Conservation (phyloP, 2,113 vertebrate species). For the Brevimyrus niger region DNA sequence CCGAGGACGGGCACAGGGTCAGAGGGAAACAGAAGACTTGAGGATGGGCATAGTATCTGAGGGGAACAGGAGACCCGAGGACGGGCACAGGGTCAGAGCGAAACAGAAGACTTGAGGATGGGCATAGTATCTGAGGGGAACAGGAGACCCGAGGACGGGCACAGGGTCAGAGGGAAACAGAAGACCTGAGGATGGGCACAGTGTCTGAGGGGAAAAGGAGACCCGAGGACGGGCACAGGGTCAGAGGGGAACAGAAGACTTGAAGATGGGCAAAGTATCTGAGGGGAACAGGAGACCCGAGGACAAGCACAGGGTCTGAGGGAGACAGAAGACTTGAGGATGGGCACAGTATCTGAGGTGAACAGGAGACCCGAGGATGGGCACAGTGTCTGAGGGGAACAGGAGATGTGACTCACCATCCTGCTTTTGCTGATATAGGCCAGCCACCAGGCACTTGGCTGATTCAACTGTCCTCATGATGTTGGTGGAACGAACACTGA, state of each 20-base stretch:
- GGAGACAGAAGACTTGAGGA: conserved; percentile 5
- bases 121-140: conserved; percentile 58
- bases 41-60: too few relatives aligned
- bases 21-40: neutral
- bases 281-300: conserved; percentile 19
- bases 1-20: too few relatives aligned
- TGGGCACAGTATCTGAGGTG: neutral
- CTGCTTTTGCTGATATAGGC: conserved; percentile 82
- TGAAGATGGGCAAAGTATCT: neutral
- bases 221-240: neutral
- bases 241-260: neutral
- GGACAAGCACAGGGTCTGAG: conserved; percentile 67
- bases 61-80: too few relatives aligned
- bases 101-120: conserved; percentile 48
- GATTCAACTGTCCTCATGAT: conserved; percentile 89
- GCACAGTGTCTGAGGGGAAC: neutral
- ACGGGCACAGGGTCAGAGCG: conserved; percentile 42
- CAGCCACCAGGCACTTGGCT: conserved; percentile 83
- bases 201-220: conserved; percentile 52
- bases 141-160: neutral
- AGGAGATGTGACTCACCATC: conserved; percentile 60
- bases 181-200: conserved; percentile 55
- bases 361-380: neutral
- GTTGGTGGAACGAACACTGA: conserved; percentile 86
- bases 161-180: neutral